Percentiles rank a stretch among this genome's conserved stretches.
Evolutionary conservation across 2,888 invertebrate species (phyloP).

Genomic region (Epistrophe eligans): DNA sequence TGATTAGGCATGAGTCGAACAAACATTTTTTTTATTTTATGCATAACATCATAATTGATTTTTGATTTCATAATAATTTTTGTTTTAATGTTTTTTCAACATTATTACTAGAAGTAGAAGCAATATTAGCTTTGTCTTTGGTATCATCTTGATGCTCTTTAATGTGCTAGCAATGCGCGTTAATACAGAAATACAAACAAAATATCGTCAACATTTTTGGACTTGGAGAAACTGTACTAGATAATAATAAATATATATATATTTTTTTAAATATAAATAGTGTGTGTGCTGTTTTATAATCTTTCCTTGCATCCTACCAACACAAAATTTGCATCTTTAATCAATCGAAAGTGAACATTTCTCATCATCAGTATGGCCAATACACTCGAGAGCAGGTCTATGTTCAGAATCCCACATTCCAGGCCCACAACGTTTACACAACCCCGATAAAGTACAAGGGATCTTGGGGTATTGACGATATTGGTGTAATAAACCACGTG

Average conservation of each 20-base stretch:
- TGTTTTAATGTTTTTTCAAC: conserved; percentile 8
- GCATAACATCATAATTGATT: conserved; percentile 4
- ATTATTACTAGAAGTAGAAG: conserved; percentile 27
- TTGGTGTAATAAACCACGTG: conserved; percentile 94
- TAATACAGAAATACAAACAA: conserved; percentile 31
- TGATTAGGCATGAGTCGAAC: conserved; percentile 53
- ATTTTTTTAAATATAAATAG: conserved; percentile 31
- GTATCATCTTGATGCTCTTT: conserved; percentile 39
- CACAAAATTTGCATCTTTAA: conserved; percentile 76
- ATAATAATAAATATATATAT: background rate
- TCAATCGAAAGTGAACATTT: conserved; percentile 84
- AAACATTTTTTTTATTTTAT: conserved; percentile 14
- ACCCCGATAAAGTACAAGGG: conserved; percentile 94
- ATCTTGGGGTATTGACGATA: conserved; percentile 94
- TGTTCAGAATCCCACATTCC: conserved; percentile 98
- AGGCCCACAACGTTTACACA: conserved; percentile 95
- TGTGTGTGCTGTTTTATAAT: conserved; percentile 27
- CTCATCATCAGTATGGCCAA: conserved; percentile 88
- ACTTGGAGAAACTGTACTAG: conserved; percentile 27
- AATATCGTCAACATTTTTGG: conserved; percentile 32
- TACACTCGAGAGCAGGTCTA: conserved; percentile 93
- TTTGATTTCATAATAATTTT: background rate
- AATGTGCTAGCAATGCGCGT: conserved; percentile 35
- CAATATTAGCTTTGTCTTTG: conserved; percentile 54
- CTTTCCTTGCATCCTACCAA: background rate